Conservation (phyloP, 2,113 vertebrate species). For the Hemiprocne comata region DNA sequence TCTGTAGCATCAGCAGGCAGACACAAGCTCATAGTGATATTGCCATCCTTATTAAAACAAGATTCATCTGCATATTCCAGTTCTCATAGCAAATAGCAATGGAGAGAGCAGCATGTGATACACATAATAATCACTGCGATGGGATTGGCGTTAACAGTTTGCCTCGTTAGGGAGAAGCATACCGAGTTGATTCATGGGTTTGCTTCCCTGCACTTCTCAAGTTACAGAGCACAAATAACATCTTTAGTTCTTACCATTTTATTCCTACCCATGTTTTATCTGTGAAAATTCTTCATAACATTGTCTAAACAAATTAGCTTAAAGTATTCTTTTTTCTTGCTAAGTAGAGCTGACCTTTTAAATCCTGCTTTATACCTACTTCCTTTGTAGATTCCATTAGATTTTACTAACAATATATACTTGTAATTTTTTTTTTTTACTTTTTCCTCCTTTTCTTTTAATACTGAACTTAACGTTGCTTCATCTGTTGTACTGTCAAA, state of each 20-base stretch:
- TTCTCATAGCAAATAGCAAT: not conserved
- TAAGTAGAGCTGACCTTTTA: conserved; percentile 48
- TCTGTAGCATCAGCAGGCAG: not conserved
- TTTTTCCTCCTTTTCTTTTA: conserved; percentile 16
- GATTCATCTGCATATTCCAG: not conserved
- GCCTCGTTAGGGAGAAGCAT: not conserved
- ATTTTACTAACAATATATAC: conserved; percentile 20
- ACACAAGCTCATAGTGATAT: not conserved
- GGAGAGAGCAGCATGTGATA: not conserved
- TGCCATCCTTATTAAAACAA: not conserved
- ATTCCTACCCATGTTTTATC: not conserved
- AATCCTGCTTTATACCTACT: not conserved
- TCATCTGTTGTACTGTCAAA: conserved; percentile 32
- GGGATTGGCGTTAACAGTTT: not conserved
- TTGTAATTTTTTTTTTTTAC: not conserved
- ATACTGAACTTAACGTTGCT: conserved; percentile 4
- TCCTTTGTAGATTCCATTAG: conserved; percentile 16
- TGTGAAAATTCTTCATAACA: not conserved
- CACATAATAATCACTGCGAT: not conserved
- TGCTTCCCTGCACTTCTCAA: not conserved
- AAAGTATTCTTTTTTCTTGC: conserved; percentile 10
- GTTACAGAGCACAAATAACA: not conserved
- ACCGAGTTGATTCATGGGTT: not conserved
- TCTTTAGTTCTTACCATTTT: not conserved
- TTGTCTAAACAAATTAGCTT: conserved; percentile 42